phyloP scores from a whole-genome alignment of 2,888 invertebrate species.

The Sepiola atlantica region DNA sequence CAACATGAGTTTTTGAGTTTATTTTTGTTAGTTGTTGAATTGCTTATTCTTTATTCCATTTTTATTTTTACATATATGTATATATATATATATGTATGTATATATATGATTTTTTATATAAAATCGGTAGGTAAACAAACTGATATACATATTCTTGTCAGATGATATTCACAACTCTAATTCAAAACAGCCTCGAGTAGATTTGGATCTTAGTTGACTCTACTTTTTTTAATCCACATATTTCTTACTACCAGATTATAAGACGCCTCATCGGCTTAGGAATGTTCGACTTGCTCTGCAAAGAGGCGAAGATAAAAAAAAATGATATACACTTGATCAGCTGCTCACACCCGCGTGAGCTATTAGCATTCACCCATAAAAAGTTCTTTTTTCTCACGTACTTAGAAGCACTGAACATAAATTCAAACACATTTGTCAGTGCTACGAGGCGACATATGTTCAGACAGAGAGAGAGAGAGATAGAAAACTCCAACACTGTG shows the following conservation, averaged over 20 bases:
- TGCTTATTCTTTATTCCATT: no score
- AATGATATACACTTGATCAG: neutral
- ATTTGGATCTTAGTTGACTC: neutral
- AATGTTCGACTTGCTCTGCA: neutral
- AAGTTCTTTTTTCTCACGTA: neutral
- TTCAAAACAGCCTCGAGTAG: neutral
- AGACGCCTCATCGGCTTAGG: neutral
- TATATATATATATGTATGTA: no score
- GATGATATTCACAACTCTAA: neutral
- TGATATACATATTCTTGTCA: neutral
- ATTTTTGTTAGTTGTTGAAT: no score
- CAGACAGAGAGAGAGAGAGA: neutral
- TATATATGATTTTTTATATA: no score
- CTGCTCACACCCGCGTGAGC: neutral
- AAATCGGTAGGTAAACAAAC: neutral
- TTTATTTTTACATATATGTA: no score
- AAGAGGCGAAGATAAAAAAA: neutral
- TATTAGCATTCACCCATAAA: slow-evolving; percentile 8
- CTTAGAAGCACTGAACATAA: slow-evolving; percentile 11
- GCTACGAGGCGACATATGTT: neutral
- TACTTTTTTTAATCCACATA: neutral
- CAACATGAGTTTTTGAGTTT: no score
- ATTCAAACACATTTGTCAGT: slow-evolving; percentile 20
- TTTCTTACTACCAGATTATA: neutral
- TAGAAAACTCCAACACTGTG: neutral